phyloP scores from a whole-genome alignment of 2,113 vertebrate genomes.

The Indri indri region DNA sequence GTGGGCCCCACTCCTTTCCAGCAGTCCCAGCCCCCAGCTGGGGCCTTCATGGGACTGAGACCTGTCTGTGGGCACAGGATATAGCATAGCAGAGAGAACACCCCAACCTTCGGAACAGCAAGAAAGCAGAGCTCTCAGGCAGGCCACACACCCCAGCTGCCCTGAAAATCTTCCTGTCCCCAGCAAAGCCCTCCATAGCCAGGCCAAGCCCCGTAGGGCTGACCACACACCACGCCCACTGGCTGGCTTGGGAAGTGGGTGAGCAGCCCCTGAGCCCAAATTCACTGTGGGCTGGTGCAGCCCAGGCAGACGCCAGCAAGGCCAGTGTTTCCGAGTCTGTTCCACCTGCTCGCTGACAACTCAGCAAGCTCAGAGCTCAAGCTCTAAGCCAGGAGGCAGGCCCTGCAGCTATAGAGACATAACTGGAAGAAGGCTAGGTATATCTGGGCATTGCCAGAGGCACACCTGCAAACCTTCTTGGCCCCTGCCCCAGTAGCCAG shows the following conservation, averaged over 20 bases:
- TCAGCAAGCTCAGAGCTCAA: not conserved
- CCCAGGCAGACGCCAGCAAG: not conserved
- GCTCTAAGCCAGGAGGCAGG: not conserved
- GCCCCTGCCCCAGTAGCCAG: not conserved
- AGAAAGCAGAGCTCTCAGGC: not conserved
- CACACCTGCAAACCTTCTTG: not conserved
- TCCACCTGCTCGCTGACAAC: not conserved
- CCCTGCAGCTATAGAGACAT: not conserved
- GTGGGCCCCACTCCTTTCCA: not conserved
- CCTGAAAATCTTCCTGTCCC: not conserved
- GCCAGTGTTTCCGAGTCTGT: not conserved
- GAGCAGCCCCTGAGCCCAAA: not conserved
- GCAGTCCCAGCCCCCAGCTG: not conserved
- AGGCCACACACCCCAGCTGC: too few species aligned
- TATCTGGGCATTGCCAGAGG: not conserved
- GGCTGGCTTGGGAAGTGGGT: not conserved
- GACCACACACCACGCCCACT: accelerated
- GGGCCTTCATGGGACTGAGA: not conserved
- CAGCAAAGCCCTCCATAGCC: not conserved
- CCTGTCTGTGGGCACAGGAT: not conserved
- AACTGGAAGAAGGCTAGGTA: not conserved
- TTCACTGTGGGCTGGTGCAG: not conserved
- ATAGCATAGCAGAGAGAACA: not conserved
- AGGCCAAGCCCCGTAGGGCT: too few species aligned
- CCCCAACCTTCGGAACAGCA: not conserved